Evolutionary conservation across 2,888 invertebrate genomes (phyloP).

Genomic region (Monopis laevigella): DNA sequence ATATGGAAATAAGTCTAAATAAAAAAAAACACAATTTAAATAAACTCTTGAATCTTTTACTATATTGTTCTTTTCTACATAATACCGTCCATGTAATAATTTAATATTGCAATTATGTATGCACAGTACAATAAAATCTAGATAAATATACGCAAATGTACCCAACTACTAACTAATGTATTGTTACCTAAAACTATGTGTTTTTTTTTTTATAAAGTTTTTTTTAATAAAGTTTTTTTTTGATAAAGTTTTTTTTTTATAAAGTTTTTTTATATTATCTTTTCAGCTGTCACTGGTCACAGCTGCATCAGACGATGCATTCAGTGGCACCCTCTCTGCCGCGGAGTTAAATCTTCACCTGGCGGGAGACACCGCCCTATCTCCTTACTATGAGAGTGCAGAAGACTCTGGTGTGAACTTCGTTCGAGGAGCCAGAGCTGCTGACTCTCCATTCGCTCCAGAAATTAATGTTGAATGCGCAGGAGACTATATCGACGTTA

Average conservation of each 20-base stretch:
- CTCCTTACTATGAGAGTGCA: conserved; percentile 32
- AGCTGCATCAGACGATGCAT: conserved; percentile 53
- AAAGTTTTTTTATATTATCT: conserved; percentile 15
- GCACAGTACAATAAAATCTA: no score
- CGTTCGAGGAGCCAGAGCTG: conserved; percentile 56
- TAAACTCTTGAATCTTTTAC: no score
- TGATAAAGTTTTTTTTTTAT: background rate
- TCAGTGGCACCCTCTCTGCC: conserved; percentile 41
- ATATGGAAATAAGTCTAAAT: no score
- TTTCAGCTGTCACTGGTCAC: conserved; percentile 61
- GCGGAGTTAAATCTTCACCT: conserved; percentile 52
- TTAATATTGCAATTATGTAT: no score
- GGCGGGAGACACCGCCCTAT: conserved; percentile 43
- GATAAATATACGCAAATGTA: no score
- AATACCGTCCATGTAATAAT: no score
- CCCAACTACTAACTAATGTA: no score
- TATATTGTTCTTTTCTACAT: no score
- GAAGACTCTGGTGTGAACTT: conserved; percentile 53
- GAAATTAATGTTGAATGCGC: conserved; percentile 73
- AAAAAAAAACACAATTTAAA: no score
- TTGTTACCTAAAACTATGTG: no score
- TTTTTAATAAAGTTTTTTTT: background rate
- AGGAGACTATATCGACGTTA: conserved; percentile 66
- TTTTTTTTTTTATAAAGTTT: no score
- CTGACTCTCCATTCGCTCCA: conserved; percentile 51